Base-by-base conservation (phyloP, 1,140 invertebrate species). In the Apis mellifera region DNA sequence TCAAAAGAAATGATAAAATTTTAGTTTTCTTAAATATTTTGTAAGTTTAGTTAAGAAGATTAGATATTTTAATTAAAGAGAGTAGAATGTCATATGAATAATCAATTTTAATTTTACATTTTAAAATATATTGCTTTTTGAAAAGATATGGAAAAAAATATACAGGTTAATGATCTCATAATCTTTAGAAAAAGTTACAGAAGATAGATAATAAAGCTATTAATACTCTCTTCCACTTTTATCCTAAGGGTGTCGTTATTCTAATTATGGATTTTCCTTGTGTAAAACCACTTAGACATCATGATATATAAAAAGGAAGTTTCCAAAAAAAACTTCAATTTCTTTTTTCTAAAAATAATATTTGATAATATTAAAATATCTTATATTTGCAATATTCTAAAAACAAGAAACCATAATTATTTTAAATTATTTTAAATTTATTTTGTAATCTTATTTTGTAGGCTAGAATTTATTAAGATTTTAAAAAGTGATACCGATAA, bases 181-280 rank as follows among this genome's bases (percentile, higher is more conserved):
- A 70, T 55, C 65, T 60, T 70, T 66, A 70, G 70, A 70, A 65
- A 78, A 78, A 78, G 42, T 70, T 69, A 70, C 32, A 70, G 54
- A 60, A 78, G 65, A 66, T 70, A 55, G 55, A 70, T 59, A 70
- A 55, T 78, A 69, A 60, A 78, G 65, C 66, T 78, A 78, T 78
- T 78, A 70, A 78, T 42, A 70, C 54, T 66, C 65, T 15, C 9
- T 54, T 26, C 65, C 17, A 55, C 54, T 78, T 50, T 50, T 42
- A 21, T 48, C 65, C 32, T 76, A 76, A 50, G 66, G 65, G 76
- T 78, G 54, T 60, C 76, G 66, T 78, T 78, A 69, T 70, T 78
- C 55, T 70, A 70, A 78, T 78, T 70, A 70, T 60, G 65, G n/a
- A 59, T 57, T 59, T 48, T 50, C 48, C 60, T 12, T 19, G 48